Evolutionary conservation across 2,888 invertebrate species (phyloP), one percentile per base, ranked within the genome.

Genomic region (Melanostoma mellinum): DNA sequence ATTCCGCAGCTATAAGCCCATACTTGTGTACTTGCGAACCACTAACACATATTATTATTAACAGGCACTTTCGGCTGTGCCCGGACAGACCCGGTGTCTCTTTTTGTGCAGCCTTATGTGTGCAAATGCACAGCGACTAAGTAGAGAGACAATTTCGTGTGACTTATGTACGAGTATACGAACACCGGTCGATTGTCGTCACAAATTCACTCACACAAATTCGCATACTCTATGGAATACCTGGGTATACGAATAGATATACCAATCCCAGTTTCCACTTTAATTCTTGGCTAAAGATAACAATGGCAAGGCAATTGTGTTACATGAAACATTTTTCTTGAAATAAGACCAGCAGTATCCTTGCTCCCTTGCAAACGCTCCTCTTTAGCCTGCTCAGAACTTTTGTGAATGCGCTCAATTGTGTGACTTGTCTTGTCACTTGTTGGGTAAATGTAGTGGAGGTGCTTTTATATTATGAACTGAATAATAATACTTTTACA

Each of bases 41-140:
- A 63, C 63, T 35, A 38, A 58, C 38, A 67, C 50, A 69, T 20
- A 76, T 72, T 36, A 58, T 56, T 36, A 58, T 56, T 55, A 55
- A 30, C 80, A 65, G 69, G 67, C 61, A 81, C 77, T 60, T 61
- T 73, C 40, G 38, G 74, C 20, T 20, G 20, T 1, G 53, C 79
- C 79, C 71, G 71, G 71, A 74, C 71, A 84, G 84, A 84, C 84
- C 79, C 84, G 74, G 84, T 84, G 84, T 84, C 84, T 84, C 79
- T 74, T 74, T 55, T 33, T 60, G 48, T 84, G 78, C 77, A 73
- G 50, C 56, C 53, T 38, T 55, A 46, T 65, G 53, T 76, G 53
- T 82, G 84, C 84, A 79, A 36, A 48, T 80, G 69, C 65, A 76
- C 80, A 71, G 53, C 10, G 58, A 75, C 65, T 71, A 67, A 81